Evolutionary conservation across 2,888 invertebrate species (phyloP), one percentile per base, ranked within the genome.

Genomic region (Corbicula japonica): DNA sequence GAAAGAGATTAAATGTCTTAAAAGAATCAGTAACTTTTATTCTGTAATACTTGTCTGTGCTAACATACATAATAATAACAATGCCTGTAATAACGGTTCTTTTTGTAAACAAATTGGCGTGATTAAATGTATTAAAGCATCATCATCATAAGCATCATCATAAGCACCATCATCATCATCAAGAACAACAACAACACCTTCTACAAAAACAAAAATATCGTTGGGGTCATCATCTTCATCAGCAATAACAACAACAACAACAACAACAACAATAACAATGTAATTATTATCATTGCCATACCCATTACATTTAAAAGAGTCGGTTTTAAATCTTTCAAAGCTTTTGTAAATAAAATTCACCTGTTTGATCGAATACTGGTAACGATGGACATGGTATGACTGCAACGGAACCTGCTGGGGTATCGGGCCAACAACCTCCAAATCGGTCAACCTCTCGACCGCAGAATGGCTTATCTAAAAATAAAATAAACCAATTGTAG

Each of bases 341-440:
- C n/a, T 46, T 30, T 28, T 28, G n/a, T 46, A 18, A 63, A 34
- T 1, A 2, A n/a, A 0, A 52, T 35, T n/a, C 61, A 80, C 79
- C 61, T 41, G 48, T 52, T 23, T 32, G 26, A 23, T 80, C 66
- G 50, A 73, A 77, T 1, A 58, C 48, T 3, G 81, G 77, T 15
- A 80, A 61, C 0, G 34, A 52, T 4, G 83, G 83, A 41, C 83
- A 83, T 5, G 35, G 34, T 12, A 80, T 83, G 6, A 26, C 63
- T 6, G 77, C 79, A 0, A n/a, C 23, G 10, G 44, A 54, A 26
- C 80, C 77, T 3, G 83, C 68, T 5, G 48, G 21, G 0, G 83
- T 77, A 35, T 83, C 83, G 2, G 76, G 80, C 83, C 83, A 83
- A 52, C 83, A 83, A 12, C 80, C 83, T 1, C 84, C 86, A 35